These are phyloP conservation scores for Halocynthia aurantium DNA, from an alignment of 23 tunicate genomes.

Conservation along the genomic window DNA sequence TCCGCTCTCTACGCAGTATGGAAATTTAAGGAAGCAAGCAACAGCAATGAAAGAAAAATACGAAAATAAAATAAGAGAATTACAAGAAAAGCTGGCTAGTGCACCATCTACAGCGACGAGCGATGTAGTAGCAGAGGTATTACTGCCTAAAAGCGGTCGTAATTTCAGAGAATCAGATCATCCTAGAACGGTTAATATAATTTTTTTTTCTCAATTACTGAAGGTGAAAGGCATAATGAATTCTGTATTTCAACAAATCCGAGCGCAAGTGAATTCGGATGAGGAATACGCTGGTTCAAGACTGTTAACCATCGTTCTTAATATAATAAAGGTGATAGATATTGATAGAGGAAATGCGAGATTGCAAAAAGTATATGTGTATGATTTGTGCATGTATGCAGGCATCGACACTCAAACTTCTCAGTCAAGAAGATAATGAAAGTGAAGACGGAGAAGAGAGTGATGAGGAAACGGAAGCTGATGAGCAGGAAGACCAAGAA, in stretches of 20 bases:
- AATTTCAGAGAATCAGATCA: neutral
- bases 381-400: neutral
- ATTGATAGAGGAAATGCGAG: neutral
- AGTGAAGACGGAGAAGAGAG: constrained; percentile 9
- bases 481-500: neutral
- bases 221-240: constrained; percentile 84
- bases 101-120: too few relatives aligned
- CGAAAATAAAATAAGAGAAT: constrained; percentile 44
- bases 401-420: neutral
- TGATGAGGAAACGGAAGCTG: neutral
- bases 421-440: neutral
- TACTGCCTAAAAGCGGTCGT: neutral
- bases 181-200: neutral
- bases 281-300: constrained; percentile 51
- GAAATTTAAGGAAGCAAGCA: constrained; percentile 45
- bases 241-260: constrained; percentile 47
- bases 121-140: constrained; percentile 18
- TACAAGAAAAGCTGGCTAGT: constrained; percentile 5
- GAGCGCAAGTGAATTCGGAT: constrained; percentile 29
- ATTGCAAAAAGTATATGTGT: neutral
- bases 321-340: constrained; percentile 26
- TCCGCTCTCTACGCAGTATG: constrained; percentile 30
- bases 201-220: neutral
- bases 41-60: constrained; percentile 68
- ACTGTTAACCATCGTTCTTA: constrained; percentile 26